These are phyloP conservation scores for Palythoa grandis DNA, from an alignment of 92 coral and sea anemone species.

Conservation along the genomic window DNA sequence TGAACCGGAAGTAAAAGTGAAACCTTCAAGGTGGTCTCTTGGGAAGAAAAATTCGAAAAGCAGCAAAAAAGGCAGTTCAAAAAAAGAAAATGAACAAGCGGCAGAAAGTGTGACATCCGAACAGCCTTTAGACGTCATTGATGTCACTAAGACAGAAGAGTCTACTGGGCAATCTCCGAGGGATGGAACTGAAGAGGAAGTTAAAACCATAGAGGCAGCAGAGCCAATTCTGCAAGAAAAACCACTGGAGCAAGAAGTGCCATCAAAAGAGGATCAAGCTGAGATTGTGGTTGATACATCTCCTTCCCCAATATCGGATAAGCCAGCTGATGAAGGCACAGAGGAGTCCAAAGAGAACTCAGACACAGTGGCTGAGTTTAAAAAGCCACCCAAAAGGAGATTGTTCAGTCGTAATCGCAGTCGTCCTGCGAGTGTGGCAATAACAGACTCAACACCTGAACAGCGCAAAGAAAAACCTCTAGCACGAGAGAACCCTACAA, in stretches of 20 bases:
- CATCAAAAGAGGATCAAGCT: constrained; percentile 38
- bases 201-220: not conserved
- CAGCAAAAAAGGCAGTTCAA: constrained; percentile 48
- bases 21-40: constrained; percentile 47
- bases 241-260: constrained; percentile 26
- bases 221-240: not conserved
- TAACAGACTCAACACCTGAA: constrained; percentile 55
- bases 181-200: not conserved
- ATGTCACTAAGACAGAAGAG: constrained; percentile 18
- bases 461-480: constrained; percentile 32
- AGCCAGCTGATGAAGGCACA: constrained; percentile 27
- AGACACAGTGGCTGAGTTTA: not conserved
- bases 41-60: constrained; percentile 37
- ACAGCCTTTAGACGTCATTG: not conserved
- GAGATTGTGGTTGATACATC: constrained; percentile 48
- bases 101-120: not conserved
- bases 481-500: constrained; percentile 65
- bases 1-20: constrained; percentile 13
- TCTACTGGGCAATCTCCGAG: constrained; percentile 1
- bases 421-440: constrained; percentile 82
- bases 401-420: constrained; percentile 45
- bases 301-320: constrained; percentile 23
- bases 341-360: constrained; percentile 9
- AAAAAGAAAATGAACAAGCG: constrained; percentile 5
- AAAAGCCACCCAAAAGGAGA: constrained; percentile 1